Percentiles rank a stretch among this genome's conserved stretches.
These are phyloP conservation scores for Setophaga coronata DNA, from an alignment of 2,113 vertebrate species.

Conservation along the genomic window DNA sequence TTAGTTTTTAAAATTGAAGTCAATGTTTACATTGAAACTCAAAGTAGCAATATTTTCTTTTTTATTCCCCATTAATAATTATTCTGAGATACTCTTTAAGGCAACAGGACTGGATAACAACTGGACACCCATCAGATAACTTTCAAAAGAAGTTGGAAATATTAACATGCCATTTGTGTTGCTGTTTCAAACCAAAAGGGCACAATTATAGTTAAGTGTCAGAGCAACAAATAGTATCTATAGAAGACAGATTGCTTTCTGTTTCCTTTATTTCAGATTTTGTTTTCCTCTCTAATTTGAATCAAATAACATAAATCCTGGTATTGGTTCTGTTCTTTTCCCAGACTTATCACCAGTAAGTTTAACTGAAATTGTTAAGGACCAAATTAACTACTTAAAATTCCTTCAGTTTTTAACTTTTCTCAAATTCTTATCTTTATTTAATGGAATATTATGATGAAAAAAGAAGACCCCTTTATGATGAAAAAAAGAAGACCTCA, in stretches of 20 bases:
- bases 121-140: not conserved
- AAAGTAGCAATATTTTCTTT: not conserved
- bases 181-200: not conserved
- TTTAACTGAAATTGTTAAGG: not conserved
- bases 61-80: not conserved
- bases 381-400: not conserved
- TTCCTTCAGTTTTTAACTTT: not conserved
- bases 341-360: not conserved
- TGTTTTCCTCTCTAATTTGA: not conserved
- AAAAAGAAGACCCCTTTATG: not conserved
- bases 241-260: not conserved
- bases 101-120: not conserved
- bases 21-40: not conserved
- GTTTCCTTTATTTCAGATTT: not conserved
- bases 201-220: not conserved
- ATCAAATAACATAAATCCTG: not conserved
- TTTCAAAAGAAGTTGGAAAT: not conserved
- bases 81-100: not conserved
- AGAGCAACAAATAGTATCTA: accelerated
- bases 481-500: not conserved
- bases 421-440: not conserved
- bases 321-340: not conserved
- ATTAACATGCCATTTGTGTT: not conserved
- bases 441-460: not conserved
- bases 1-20: not conserved